These are phyloP conservation scores for Marmota flaviventris DNA, from an alignment of 2,113 vertebrate species.

Conservation along the genomic window DNA sequence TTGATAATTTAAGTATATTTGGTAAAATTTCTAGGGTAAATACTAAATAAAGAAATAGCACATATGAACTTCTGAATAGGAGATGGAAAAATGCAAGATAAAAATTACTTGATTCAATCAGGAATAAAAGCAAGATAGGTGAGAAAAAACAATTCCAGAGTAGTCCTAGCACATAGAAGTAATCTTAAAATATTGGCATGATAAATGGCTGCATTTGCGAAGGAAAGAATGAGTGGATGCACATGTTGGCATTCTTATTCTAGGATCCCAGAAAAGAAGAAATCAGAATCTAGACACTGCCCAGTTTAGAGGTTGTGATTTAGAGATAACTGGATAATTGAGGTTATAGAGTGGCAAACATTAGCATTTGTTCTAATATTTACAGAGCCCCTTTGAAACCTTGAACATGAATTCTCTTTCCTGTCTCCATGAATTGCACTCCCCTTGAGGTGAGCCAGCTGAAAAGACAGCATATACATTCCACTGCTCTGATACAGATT, in stretches of 20 bases:
- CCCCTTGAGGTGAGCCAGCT: constrained; percentile 59
- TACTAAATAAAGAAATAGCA: constrained; percentile 33
- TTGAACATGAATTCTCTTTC: constrained; percentile 71
- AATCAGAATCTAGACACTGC: background rate
- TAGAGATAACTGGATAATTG: background rate
- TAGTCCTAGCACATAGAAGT: background rate
- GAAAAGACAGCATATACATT: background rate
- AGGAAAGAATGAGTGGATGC: background rate
- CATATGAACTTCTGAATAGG: background rate
- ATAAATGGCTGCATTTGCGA: background rate
- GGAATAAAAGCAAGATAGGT: constrained; percentile 16
- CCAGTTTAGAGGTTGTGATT: background rate
- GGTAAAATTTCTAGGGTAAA: background rate
- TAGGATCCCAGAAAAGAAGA: background rate
- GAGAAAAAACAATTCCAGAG: background rate
- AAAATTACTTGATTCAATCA: constrained; percentile 10
- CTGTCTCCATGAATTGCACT: constrained; percentile 51
- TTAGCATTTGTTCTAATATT: constrained; percentile 66
- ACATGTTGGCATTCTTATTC: background rate
- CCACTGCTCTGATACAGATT: constrained; percentile 21
- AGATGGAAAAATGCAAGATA: background rate
- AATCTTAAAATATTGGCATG: background rate
- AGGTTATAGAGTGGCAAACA: constrained; percentile 48
- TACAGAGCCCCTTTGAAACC: constrained; percentile 77
- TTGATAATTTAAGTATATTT: constrained; percentile 3